phyloP scores from a whole-genome alignment of 2,797 vertebrate genomes.

The Pipistrellus kuhlii region DNA sequence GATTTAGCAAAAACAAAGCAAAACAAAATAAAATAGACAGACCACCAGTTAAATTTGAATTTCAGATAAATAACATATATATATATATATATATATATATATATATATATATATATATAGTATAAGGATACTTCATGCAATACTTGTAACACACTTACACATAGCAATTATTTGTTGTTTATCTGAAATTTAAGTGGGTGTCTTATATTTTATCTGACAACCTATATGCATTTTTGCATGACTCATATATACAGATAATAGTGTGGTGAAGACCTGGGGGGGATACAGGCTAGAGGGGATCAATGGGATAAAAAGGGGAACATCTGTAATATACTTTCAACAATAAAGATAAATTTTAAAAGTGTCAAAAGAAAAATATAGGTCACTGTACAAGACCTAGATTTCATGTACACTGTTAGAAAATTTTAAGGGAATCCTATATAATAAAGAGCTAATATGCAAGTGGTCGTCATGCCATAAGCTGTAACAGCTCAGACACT shows the following conservation, averaged over 20 bases:
- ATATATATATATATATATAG: too few species aligned
- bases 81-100: too few species aligned
- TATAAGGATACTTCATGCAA: background rate
- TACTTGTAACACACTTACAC: background rate
- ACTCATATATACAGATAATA: too few species aligned
- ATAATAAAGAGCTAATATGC: too few species aligned
- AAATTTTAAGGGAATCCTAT: background rate
- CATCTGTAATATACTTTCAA: too few species aligned
- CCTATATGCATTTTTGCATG: background rate
- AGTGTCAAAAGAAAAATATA: constrained; percentile 28
- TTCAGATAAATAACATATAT: constrained; percentile 46
- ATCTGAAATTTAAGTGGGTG: constrained; percentile 12
- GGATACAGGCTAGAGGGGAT: too few species aligned
- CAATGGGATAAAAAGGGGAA: too few species aligned
- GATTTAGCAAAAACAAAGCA: constrained; percentile 26
- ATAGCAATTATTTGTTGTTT: background rate
- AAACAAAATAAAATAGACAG: background rate
- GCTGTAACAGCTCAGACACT: too few species aligned
- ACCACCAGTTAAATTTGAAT: background rate
- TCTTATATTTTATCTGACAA: constrained; percentile 23
- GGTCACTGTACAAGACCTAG: background rate
- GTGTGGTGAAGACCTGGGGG: too few species aligned
- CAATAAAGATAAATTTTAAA: background rate
- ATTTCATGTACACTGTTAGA: background rate
- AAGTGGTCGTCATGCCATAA: too few species aligned